phyloP scores from a whole-genome alignment of 2,797 vertebrate genomes.

The Gambusia yucatana region DNA sequence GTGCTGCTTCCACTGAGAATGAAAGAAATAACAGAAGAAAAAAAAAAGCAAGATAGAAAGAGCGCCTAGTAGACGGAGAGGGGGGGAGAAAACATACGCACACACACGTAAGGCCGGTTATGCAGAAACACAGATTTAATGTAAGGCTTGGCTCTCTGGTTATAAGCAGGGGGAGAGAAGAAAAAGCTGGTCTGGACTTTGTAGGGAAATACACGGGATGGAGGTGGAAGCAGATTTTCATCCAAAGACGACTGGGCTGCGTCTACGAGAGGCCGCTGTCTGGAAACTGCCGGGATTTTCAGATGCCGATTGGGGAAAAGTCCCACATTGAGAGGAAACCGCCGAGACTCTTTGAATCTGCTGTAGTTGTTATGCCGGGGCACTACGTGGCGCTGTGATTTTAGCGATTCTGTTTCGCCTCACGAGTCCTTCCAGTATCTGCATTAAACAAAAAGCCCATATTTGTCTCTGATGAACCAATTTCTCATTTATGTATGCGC shows the following conservation, averaged over 20 bases:
- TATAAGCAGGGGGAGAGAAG: slow-evolving; percentile 73
- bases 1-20: slow-evolving; percentile 62
- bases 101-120: slow-evolving; percentile 78
- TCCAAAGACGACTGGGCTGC: slow-evolving; percentile 15
- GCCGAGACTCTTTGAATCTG: neutral
- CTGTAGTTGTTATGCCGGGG: neutral
- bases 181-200: slow-evolving; percentile 83
- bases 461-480: neutral
- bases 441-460: neutral
- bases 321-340: neutral
- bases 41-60: slow-evolving; percentile 59
- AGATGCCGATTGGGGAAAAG: neutral
- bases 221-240: slow-evolving; percentile 21
- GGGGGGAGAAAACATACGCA: slow-evolving; percentile 12
- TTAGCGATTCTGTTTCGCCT: neutral
- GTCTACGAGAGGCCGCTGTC: neutral
- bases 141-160: slow-evolving; percentile 82
- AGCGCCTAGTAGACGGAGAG: slow-evolving; percentile 56
- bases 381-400: neutral
- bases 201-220: slow-evolving; percentile 33
- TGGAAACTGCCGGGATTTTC: neutral
- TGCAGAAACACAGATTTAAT: slow-evolving; percentile 87
- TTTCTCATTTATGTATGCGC: neutral
- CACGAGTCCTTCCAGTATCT: neutral
- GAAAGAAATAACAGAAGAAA: slow-evolving; percentile 27